Evolutionary conservation across 2,113 vertebrate species (phyloP).

Genomic region (Epinephelus fuscoguttatus): DNA sequence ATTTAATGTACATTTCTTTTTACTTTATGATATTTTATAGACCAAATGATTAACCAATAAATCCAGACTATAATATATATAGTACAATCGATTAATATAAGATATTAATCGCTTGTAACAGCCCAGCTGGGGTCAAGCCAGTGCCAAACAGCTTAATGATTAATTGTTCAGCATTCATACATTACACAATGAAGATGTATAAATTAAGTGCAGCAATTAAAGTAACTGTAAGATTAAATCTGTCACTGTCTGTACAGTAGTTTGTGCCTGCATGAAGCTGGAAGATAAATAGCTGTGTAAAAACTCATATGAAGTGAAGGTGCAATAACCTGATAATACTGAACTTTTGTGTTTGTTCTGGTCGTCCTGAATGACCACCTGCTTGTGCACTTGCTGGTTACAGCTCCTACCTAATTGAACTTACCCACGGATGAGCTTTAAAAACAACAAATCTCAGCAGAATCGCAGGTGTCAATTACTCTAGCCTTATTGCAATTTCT

Average conservation of each 20-base stretch:
- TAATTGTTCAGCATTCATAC: not conserved
- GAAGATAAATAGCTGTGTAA: not conserved
- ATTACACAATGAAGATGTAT: not conserved
- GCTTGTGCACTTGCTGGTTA: not conserved
- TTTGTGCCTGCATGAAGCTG: not conserved
- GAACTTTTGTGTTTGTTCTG: not conserved
- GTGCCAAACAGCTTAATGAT: not conserved
- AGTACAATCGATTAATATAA: too few species aligned
- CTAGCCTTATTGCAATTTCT: slow-evolving; percentile 60
- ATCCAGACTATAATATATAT: not conserved
- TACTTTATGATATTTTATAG: not conserved
- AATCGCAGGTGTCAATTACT: slow-evolving; percentile 38
- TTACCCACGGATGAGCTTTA: slow-evolving; percentile 25
- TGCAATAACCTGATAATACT: not conserved
- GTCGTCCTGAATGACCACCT: not conserved
- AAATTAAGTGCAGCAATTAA: not conserved
- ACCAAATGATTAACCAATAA: not conserved
- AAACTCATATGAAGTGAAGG: not conserved
- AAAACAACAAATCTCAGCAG: slow-evolving; percentile 35
- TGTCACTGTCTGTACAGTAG: not conserved
- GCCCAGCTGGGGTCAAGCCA: not conserved
- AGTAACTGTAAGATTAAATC: not conserved
- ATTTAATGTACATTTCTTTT: not conserved
- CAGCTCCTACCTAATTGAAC: slow-evolving; percentile 13
- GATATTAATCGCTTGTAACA: not conserved